Base-by-base conservation (phyloP, 2,797 vertebrate genomes). In the Sphenodon punctatus region DNA sequence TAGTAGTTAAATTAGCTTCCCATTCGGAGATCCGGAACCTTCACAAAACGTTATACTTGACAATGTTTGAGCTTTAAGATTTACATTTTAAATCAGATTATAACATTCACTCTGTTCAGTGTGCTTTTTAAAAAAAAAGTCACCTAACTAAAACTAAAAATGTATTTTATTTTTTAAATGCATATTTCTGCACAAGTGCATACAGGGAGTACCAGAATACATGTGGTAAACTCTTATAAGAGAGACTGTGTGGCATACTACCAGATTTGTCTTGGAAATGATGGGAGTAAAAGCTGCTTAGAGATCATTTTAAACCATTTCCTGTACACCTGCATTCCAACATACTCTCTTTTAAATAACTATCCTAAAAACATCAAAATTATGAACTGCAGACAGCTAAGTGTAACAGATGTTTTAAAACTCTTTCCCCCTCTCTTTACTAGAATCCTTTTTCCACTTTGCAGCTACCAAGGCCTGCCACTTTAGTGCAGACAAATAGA, bases 401-500 rank as follows among this genome's bases (percentile, higher is more conserved):
- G 80, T 48, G 56, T 83, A 90, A 75, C 79, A 87, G 78, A 87
- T 74, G 46, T 59, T 73, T 64, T 85, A 81, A 92, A 89, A 91
- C 88, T 88, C 85, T 82, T 68, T 85, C 73, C 58, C 66, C 43
- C n/a, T 84, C n/a, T 60, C 5, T 25, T 84, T 34, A 4, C 67
- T 60, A 58, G 68, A 1, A 0, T 45, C 45, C 58, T 83, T 69
- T 69, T 88, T 90, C 82, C 67, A 13, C 20, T 72, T 64, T 82
- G 67, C 77, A 88, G 69, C 83, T 82, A 61, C 55, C 64, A 5
- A 60, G 89, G 87, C 77, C 80, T 90, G 77, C 92, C 63, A 1
- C 84, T 94, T 84, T 71, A 5, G 75, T 87, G 87, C 89, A 91
- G 80, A 87, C 85, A 84, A 72, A 86, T 73, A 82, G 94, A 95